Evolutionary conservation across 2,113 vertebrate genomes (phyloP).

Genomic region (Gopherus evgoodei): DNA sequence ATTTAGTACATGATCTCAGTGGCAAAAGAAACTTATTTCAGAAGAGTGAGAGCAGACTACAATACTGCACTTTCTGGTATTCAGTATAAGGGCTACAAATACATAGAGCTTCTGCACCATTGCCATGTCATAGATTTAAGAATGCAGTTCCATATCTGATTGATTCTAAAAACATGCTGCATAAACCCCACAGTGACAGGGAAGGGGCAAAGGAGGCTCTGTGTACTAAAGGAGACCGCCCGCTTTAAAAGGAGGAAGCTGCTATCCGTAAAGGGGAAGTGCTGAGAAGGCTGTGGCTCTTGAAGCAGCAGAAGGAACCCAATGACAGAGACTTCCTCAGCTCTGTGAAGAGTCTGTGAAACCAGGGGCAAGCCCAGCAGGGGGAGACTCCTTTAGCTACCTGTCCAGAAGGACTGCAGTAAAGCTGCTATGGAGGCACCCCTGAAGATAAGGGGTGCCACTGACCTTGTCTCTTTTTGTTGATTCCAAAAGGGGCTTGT

Average conservation of each 20-base stretch:
- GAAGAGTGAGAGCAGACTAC: conserved; percentile 9
- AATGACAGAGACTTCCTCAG: neutral
- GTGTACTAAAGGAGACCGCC: neutral
- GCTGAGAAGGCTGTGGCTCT: neutral
- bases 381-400: neutral
- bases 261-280: too few species aligned
- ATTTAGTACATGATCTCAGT: neutral
- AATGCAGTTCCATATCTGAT: neutral
- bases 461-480: neutral
- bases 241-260: neutral
- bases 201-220: neutral
- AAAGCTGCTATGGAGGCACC: neutral
- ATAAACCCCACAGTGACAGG: neutral
- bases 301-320: neutral
- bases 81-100: neutral
- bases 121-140: conserved; percentile 1
- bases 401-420: neutral
- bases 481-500: neutral
- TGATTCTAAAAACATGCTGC: neutral
- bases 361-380: neutral
- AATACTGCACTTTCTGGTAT: neutral
- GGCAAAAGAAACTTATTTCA: conserved; percentile 52
- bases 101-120: neutral
- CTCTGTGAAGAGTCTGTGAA: neutral
- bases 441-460: neutral